A percentile compares a stretch with the other conserved stretches of the same genome.
These are phyloP conservation scores for Cygnus olor DNA, from an alignment of 2,797 vertebrate species.

Conservation along the genomic window DNA sequence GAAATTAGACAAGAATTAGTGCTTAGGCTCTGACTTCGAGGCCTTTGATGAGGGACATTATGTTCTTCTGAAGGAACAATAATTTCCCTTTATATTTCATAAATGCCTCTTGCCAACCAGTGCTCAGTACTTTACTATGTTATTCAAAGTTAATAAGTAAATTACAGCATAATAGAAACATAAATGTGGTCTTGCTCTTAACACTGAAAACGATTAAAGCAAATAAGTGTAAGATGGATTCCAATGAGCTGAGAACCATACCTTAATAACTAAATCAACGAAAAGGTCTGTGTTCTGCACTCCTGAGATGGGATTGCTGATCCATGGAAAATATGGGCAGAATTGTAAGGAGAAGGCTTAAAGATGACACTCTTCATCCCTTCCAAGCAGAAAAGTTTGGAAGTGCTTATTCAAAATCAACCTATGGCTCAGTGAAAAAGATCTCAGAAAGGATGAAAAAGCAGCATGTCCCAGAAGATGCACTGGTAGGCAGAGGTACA, in stretches of 20 bases:
- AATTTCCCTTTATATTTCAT: neutral
- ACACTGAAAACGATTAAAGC: neutral
- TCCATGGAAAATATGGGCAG: neutral
- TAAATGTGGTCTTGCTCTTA: neutral
- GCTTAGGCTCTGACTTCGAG: neutral
- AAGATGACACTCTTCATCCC: neutral
- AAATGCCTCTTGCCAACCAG: neutral
- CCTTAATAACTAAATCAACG: neutral
- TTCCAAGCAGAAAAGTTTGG: neutral
- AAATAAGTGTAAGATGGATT: neutral
- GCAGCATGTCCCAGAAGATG: neutral
- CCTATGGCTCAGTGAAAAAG: neutral
- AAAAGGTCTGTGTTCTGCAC: neutral
- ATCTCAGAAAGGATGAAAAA: neutral
- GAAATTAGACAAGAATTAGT: neutral
- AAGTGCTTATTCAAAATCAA: rapidly evolving
- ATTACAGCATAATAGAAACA: conserved; percentile 22
- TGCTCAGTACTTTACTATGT: neutral
- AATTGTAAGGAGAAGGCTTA: neutral
- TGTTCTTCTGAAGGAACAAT: conserved; percentile 13
- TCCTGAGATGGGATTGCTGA: neutral
- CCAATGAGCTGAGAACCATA: neutral
- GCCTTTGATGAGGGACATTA: neutral
- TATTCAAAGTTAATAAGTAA: conserved; percentile 47
- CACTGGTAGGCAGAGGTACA: neutral